phyloP scores from a whole-genome alignment of 2,797 vertebrate species.

The Pipistrellus nathusii region DNA sequence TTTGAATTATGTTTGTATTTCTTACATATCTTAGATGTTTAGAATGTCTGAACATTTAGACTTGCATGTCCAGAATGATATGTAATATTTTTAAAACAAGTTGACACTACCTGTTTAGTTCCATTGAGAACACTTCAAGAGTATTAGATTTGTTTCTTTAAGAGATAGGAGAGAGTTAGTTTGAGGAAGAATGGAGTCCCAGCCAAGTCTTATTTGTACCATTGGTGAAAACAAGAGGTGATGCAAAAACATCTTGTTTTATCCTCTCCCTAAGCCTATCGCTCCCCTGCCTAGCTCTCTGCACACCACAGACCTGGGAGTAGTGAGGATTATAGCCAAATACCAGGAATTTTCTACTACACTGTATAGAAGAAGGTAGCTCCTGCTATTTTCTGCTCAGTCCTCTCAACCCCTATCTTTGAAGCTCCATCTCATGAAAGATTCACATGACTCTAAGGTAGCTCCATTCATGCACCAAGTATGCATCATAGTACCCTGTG shows the following conservation, averaged over 20 bases:
- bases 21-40: background rate
- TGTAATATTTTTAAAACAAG: background rate
- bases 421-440: background rate
- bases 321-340: background rate
- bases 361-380: background rate
- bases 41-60: background rate
- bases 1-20: background rate
- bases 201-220: background rate
- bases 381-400: background rate
- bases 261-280: background rate
- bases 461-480: background rate
- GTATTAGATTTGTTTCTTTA: background rate
- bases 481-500: background rate
- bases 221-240: background rate
- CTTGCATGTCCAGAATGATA: background rate
- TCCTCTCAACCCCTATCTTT: background rate
- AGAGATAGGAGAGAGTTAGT: background rate
- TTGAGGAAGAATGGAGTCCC: background rate
- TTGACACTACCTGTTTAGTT: background rate
- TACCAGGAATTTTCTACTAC: background rate
- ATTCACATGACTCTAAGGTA: background rate
- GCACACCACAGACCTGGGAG: background rate
- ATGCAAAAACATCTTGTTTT: background rate
- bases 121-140: background rate
- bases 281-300: background rate